phyloP scores from a whole-genome alignment of 2,888 invertebrate species.

The Metopia argyrocephala region DNA sequence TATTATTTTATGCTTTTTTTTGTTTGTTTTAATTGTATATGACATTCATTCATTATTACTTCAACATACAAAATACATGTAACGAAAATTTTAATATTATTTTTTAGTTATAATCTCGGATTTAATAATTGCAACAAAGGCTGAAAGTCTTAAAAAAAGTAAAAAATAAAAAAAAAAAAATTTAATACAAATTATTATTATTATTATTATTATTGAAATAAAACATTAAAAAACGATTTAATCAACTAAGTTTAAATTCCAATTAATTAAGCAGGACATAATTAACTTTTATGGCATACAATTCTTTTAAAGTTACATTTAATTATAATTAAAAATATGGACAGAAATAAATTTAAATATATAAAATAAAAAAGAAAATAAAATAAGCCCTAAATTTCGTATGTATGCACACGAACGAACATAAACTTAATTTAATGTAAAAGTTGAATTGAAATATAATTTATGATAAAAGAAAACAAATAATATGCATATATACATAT shows the following conservation, averaged over 20 bases:
- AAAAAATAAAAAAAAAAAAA: slow-evolving; percentile 37
- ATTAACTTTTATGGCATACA: slow-evolving; percentile 22
- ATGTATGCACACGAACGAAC: slow-evolving; percentile 36
- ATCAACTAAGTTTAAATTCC: slow-evolving; percentile 37
- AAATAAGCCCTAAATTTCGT: slow-evolving; percentile 55
- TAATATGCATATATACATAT: slow-evolving; percentile 39
- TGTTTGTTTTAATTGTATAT: not conserved
- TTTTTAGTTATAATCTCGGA: slow-evolving; percentile 41
- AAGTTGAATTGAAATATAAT: not conserved
- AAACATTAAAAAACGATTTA: slow-evolving; percentile 47
- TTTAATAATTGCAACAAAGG: slow-evolving; percentile 53
- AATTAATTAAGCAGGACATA: slow-evolving; percentile 3
- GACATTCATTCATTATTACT: not conserved
- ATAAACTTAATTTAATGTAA: slow-evolving; percentile 28
- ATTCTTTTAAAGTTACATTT: slow-evolving; percentile 10
- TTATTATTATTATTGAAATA: slow-evolving; percentile 37
- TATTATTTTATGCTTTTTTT: not conserved
- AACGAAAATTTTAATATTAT: not conserved
- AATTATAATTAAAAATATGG: slow-evolving; percentile 65
- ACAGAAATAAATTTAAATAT: slow-evolving; percentile 63
- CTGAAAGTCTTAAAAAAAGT: slow-evolving; percentile 60
- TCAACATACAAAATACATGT: not conserved
- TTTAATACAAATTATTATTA: slow-evolving; percentile 4
- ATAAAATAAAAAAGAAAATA: slow-evolving; percentile 64
- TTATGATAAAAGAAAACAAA: too few species aligned